These are phyloP conservation scores for Xestobium rufovillosum DNA, from an alignment of 2,888 invertebrate species.

Conservation along the genomic window DNA sequence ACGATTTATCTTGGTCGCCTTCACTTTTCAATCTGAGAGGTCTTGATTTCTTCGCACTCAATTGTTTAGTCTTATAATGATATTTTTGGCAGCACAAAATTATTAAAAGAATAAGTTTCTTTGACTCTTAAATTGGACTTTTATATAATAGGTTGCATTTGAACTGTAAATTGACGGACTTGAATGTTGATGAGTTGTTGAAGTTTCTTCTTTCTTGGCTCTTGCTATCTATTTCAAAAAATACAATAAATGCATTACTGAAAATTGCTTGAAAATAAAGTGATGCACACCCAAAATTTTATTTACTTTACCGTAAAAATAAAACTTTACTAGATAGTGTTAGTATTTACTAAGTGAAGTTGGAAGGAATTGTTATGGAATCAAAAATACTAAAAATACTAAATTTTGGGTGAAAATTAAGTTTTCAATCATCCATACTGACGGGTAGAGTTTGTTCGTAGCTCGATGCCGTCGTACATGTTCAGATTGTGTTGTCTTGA, in stretches of 20 bases:
- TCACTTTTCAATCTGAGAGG: too few relatives aligned
- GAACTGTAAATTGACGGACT: slow-evolving; percentile 41
- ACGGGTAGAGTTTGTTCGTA: slow-evolving; percentile 67
- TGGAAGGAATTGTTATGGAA: slow-evolving; percentile 15
- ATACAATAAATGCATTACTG: slow-evolving; percentile 29
- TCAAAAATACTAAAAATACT: slow-evolving; percentile 1
- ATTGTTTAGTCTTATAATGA: too few relatives aligned
- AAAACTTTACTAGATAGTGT: slow-evolving; percentile 16
- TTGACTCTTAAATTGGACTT: too few relatives aligned
- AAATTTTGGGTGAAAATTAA: slow-evolving; percentile 28
- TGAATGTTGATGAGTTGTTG: slow-evolving; percentile 36
- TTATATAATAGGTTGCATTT: slow-evolving; percentile 37
- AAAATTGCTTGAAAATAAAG: slow-evolving; percentile 14
- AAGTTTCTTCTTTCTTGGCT: slow-evolving; percentile 37
- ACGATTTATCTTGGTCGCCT: too few relatives aligned
- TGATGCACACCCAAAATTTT: slow-evolving; percentile 22
- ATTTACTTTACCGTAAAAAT: slow-evolving; percentile 8
- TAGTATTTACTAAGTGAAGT: too few relatives aligned
- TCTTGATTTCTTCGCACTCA: too few relatives aligned
- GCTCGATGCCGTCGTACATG: slow-evolving; percentile 68
- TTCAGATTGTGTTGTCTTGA: slow-evolving; percentile 67
- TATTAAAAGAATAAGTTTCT: too few relatives aligned
- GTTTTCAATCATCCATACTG: slow-evolving; percentile 71
- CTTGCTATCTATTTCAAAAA: slow-evolving; percentile 36
- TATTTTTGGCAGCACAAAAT: too few relatives aligned